phyloP scores from a whole-genome alignment of 92 coral and sea anemone species.

The Porites lobata region DNA sequence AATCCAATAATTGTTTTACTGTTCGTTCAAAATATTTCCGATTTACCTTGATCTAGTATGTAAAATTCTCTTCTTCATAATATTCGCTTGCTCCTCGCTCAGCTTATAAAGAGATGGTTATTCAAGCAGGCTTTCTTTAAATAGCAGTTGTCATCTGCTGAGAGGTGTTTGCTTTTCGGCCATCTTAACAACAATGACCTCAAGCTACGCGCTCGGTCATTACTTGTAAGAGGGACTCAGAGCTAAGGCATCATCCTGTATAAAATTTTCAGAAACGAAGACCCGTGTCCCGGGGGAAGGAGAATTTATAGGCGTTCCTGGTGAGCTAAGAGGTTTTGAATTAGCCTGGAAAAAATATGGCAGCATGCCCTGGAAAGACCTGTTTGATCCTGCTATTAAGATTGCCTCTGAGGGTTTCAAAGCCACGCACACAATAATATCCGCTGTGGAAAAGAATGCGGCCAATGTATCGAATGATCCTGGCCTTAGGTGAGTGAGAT shows the following conservation, averaged over 20 bases:
- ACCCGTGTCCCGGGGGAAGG: slow-evolving; percentile 84
- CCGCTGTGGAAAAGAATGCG: slow-evolving; percentile 75
- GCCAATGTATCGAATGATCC: slow-evolving; percentile 69
- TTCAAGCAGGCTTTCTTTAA: too few relatives aligned
- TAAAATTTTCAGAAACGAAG: slow-evolving; percentile 51
- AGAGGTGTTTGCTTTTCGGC: too few relatives aligned
- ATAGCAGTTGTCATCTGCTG: too few relatives aligned
- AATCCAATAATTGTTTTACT: too few relatives aligned
- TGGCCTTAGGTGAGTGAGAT: slow-evolving; percentile 68
- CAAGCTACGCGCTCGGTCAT: too few relatives aligned
- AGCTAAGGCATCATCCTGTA: not conserved
- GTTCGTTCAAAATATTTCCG: too few relatives aligned
- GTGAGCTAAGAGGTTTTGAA: slow-evolving; percentile 86
- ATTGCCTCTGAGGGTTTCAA: slow-evolving; percentile 72
- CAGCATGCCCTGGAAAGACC: slow-evolving; percentile 75
- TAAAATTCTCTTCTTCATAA: too few relatives aligned
- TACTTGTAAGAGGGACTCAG: too few relatives aligned
- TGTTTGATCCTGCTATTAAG: slow-evolving; percentile 82
- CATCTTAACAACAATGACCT: too few relatives aligned
- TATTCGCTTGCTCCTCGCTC: too few relatives aligned
- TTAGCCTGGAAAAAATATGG: slow-evolving; percentile 86
- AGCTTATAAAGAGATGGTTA: too few relatives aligned
- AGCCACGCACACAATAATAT: slow-evolving; percentile 72
- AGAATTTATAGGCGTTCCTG: slow-evolving; percentile 83
- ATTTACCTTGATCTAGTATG: too few relatives aligned